Evolutionary conservation across 2,797 vertebrate species (phyloP).

Genomic region (Simalia tracyae): DNA sequence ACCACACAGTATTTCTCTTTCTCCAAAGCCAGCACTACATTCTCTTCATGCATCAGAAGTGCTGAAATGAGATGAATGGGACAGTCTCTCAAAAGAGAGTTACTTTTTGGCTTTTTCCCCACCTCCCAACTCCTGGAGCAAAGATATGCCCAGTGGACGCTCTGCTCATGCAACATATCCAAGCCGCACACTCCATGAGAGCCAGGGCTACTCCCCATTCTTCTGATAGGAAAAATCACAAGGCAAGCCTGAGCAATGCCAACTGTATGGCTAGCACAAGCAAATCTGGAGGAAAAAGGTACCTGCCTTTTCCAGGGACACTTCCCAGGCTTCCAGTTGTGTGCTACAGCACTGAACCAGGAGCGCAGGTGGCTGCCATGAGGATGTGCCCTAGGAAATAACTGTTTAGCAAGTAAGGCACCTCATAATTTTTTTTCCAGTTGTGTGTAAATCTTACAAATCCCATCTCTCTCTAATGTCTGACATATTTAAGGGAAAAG

Average conservation of each 20-base stretch:
- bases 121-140: neutral
- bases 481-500: neutral
- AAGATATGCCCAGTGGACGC: neutral
- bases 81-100: slow-evolving; percentile 9
- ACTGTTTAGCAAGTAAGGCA: slow-evolving; percentile 14
- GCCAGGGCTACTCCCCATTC: neutral
- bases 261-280: neutral
- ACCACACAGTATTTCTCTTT: slow-evolving; percentile 50
- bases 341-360: slow-evolving; percentile 27
- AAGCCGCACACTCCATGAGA: neutral
- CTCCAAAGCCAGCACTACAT: neutral
- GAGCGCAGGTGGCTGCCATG: slow-evolving; percentile 15
- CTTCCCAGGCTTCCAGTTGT: slow-evolving; percentile 32
- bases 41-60: slow-evolving; percentile 70
- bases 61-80: slow-evolving; percentile 69
- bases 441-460: rapidly evolving
- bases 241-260: neutral
- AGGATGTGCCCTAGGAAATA: slow-evolving; percentile 26
- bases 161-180: neutral
- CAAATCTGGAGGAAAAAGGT: slow-evolving; percentile 10
- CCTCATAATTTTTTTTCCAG: neutral
- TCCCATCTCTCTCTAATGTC: neutral
- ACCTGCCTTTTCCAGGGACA: slow-evolving; percentile 28
- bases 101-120: neutral
- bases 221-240: neutral